A percentile compares a stretch with the other conserved stretches of the same genome.
Conservation (phyloP, 2,797 vertebrate species). For the Malacoraja senta region DNA sequence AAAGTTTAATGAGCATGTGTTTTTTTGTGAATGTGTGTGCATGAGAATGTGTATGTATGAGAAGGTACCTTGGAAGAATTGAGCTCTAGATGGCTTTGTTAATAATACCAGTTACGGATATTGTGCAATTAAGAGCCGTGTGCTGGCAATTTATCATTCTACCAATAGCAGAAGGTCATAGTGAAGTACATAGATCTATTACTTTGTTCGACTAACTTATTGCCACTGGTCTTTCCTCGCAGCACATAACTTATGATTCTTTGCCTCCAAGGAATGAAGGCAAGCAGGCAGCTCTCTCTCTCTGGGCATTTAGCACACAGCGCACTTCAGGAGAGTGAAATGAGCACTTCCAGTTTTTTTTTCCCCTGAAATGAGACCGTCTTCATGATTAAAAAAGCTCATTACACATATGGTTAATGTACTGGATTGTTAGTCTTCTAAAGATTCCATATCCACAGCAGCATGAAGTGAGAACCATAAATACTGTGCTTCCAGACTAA, state of each 20-base stretch:
- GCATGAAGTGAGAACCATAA: conserved; percentile 37
- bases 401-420: conserved; percentile 39
- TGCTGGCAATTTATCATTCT: conserved; percentile 4
- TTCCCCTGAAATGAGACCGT: conserved; percentile 23
- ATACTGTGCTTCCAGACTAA: conserved; percentile 34
- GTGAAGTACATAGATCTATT: neutral
- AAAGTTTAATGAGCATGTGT: neutral
- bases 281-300: neutral
- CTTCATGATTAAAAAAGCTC: conserved; percentile 38
- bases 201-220: neutral
- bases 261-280: neutral
- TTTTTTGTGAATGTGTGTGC: neutral
- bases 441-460: conserved; percentile 37
- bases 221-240: conserved; percentile 13
- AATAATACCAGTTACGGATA: neutral
- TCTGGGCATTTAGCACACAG: neutral
- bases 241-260: neutral
- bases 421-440: conserved; percentile 39
- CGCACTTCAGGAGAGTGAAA: neutral
- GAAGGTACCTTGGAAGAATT: neutral
- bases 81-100: neutral
- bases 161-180: neutral
- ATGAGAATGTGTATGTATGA: neutral
- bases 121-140: neutral
- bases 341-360: conserved; percentile 3